These are phyloP conservation scores for Speoplatyrhinus poulsoni DNA, from an alignment of 2,113 vertebrate species.

Conservation along the genomic window DNA sequence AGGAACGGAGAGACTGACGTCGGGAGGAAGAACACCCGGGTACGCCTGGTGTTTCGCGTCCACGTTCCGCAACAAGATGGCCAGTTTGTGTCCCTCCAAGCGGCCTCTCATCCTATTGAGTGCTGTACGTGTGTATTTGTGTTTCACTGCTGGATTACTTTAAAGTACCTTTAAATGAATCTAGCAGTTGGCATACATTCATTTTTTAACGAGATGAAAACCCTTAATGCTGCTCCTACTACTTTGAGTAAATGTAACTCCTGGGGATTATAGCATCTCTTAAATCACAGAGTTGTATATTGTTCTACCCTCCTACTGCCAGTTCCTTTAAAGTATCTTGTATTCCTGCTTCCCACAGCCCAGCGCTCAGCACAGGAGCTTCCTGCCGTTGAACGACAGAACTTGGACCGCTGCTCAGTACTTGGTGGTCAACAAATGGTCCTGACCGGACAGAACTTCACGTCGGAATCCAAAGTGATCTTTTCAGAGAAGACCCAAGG, in stretches of 20 bases:
- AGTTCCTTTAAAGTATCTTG: background rate
- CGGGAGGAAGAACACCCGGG: conserved; percentile 93
- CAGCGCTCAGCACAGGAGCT: conserved; percentile 93
- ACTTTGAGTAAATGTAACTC: too few relatives aligned
- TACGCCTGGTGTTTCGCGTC: conserved; percentile 91
- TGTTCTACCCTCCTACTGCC: background rate
- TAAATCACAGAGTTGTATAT: background rate
- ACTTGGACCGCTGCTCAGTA: conserved; percentile 86
- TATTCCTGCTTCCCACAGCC: conserved; percentile 69
- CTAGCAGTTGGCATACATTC: too few relatives aligned
- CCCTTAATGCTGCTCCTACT: too few relatives aligned
- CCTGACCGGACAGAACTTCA: conserved; percentile 93
- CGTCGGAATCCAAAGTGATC: conserved; percentile 91
- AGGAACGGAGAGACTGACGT: conserved; percentile 95
- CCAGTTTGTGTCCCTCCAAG: conserved; percentile 85
- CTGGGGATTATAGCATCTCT: too few relatives aligned
- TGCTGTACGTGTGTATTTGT: conserved; percentile 85
- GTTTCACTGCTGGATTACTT: background rate
- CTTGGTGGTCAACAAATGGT: conserved; percentile 94
- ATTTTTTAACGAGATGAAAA: too few relatives aligned
- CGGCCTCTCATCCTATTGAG: conserved; percentile 89
- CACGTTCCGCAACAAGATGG: conserved; percentile 87
- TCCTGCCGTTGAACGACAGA: conserved; percentile 89
- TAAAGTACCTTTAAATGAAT: too few relatives aligned
- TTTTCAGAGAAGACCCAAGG: conserved; percentile 95